A percentile compares a stretch with the other conserved stretches of the same genome.
phyloP scores from a whole-genome alignment of 2,888 invertebrate genomes.

The Gymnosoma rotundatum region DNA sequence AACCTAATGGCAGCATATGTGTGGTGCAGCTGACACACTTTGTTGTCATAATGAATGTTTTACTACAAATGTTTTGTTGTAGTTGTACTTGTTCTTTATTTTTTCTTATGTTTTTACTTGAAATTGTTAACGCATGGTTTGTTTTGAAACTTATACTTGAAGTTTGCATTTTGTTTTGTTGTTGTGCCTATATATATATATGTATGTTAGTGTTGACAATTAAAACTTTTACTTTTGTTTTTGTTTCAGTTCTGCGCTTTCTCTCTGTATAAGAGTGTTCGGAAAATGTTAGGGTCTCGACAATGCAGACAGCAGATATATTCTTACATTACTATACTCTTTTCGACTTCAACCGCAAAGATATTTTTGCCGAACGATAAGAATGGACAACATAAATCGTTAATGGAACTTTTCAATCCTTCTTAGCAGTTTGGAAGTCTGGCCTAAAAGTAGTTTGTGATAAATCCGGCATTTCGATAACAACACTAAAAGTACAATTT shows the following conservation, averaged over 20 bases:
- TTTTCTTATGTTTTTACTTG: slow-evolving; percentile 27
- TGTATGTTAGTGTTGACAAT: slow-evolving; percentile 25
- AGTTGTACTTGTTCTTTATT: slow-evolving; percentile 19
- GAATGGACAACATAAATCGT: too few relatives aligned
- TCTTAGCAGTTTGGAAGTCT: too few relatives aligned
- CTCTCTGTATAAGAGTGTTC: not conserved
- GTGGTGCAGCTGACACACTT: slow-evolving; percentile 66
- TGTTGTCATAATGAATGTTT: slow-evolving; percentile 33
- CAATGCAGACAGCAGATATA: too few relatives aligned
- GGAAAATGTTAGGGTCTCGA: too few relatives aligned
- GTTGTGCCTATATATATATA: too few relatives aligned
- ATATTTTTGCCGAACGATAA: too few relatives aligned
- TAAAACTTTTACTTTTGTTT: slow-evolving; percentile 10
- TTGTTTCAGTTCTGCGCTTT: not conserved
- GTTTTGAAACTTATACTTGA: slow-evolving; percentile 46
- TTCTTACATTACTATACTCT: too few relatives aligned
- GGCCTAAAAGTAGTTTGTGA: too few relatives aligned
- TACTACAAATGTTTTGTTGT: not conserved
- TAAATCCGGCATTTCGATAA: too few relatives aligned
- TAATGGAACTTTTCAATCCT: too few relatives aligned
- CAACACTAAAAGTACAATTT: too few relatives aligned
- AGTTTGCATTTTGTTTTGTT: not conserved
- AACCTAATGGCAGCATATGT: slow-evolving; percentile 54
- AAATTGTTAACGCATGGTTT: slow-evolving; percentile 62
- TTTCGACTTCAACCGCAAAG: too few relatives aligned